phyloP scores from a whole-genome alignment of 2,888 invertebrate species.

The Spicauda simplicius region DNA sequence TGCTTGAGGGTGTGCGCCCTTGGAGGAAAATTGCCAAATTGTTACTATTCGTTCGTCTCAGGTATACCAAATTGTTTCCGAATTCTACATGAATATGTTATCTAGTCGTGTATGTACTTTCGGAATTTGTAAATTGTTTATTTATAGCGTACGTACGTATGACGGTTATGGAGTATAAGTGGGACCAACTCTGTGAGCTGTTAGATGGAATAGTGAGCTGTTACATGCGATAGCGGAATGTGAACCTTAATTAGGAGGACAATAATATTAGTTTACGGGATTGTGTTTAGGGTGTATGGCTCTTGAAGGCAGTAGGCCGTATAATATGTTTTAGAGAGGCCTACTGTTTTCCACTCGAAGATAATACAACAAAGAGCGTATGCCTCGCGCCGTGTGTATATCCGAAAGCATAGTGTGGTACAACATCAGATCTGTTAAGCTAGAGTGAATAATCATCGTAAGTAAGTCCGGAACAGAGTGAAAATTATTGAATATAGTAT shows the following conservation, averaged over 20 bases:
- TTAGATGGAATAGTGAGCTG: constrained; percentile 60
- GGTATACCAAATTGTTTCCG: constrained; percentile 83
- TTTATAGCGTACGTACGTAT: constrained; percentile 74
- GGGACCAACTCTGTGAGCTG: constrained; percentile 82
- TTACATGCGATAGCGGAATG: constrained; percentile 51
- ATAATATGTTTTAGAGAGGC: constrained; percentile 83
- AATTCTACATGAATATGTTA: constrained; percentile 84
- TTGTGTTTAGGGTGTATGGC: constrained; percentile 59
- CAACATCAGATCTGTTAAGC: constrained; percentile 77
- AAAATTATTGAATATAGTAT: constrained; percentile 40
- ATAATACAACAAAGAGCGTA: constrained; percentile 74
- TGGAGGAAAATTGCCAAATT: constrained; percentile 76
- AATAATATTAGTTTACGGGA: constrained; percentile 59
- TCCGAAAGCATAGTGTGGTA: constrained; percentile 50
- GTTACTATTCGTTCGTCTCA: constrained; percentile 72
- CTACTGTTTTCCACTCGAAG: constrained; percentile 70
- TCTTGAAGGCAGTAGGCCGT: constrained; percentile 76
- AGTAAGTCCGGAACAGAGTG: constrained; percentile 60
- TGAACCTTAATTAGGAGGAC: constrained; percentile 48
- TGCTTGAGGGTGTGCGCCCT: constrained; percentile 53
- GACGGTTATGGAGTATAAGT: constrained; percentile 72
- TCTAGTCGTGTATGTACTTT: constrained; percentile 85
- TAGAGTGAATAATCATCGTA: constrained; percentile 66
- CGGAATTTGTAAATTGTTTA: constrained; percentile 80
- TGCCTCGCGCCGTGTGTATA: constrained; percentile 53